These are phyloP conservation scores for Balearica regulorum DNA, from an alignment of 2,797 vertebrate genomes.

Conservation along the genomic window DNA sequence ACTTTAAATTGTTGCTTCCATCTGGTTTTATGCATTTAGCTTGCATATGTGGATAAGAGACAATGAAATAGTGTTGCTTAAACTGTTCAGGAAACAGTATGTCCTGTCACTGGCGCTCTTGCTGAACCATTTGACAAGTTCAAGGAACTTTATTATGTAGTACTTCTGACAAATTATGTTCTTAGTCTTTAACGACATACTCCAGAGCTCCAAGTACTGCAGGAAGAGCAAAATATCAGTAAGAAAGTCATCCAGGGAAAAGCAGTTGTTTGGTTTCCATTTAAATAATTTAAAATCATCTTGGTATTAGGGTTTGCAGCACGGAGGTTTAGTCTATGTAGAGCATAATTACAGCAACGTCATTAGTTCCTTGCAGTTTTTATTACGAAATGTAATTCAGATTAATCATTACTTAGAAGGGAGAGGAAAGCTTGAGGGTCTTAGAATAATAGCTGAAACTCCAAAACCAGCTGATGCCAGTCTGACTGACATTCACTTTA, in stretches of 20 bases:
- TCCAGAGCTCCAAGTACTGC: slow-evolving; percentile 73
- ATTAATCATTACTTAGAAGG: background rate
- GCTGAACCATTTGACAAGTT: background rate
- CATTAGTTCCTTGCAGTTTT: background rate
- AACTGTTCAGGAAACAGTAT: background rate
- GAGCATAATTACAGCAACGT: background rate
- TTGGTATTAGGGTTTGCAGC: background rate
- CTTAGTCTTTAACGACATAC: background rate
- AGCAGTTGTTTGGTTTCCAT: slow-evolving; percentile 74
- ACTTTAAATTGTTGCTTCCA: background rate
- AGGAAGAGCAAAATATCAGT: slow-evolving; percentile 66
- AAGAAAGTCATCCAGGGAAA: slow-evolving; percentile 67
- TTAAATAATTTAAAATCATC: slow-evolving; percentile 1
- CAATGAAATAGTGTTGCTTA: background rate
- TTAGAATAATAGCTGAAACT: background rate
- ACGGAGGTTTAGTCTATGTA: background rate
- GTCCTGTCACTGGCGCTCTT: background rate
- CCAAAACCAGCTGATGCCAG: background rate
- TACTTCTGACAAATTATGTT: background rate
- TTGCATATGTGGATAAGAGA: background rate
- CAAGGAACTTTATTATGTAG: background rate
- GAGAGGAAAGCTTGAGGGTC: background rate
- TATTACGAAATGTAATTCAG: background rate
- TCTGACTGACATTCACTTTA: background rate
- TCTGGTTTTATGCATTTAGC: background rate